Evolutionary conservation across 2,113 vertebrate genomes (phyloP).

Genomic region (Setophaga coronata): DNA sequence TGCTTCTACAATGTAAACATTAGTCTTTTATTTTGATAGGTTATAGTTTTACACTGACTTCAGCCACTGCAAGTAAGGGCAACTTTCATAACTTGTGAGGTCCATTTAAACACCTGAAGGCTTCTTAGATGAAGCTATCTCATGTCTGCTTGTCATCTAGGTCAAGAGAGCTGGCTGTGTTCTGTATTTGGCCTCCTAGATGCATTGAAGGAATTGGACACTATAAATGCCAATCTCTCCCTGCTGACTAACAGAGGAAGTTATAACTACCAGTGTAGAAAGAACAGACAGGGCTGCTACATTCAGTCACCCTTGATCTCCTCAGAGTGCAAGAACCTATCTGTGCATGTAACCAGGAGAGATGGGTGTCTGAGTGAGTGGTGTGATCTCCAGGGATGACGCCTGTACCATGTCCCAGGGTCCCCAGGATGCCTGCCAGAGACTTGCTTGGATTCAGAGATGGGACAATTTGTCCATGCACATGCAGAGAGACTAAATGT

Average conservation of each 20-base stretch:
- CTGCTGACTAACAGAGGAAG: not conserved
- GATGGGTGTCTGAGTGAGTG: not conserved
- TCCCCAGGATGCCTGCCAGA: not conserved
- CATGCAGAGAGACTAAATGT: not conserved
- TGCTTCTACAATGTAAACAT: not conserved
- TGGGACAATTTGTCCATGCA: not conserved
- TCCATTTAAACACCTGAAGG: not conserved
- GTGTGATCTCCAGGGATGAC: not conserved
- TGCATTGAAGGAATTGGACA: not conserved
- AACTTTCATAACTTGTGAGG: not conserved
- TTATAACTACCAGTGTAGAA: not conserved
- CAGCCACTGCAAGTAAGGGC: not conserved
- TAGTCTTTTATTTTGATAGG: not conserved
- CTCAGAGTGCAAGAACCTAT: not conserved
- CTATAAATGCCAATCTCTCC: not conserved
- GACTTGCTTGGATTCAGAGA: not conserved
- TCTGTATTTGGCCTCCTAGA: not conserved
- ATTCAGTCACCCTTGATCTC: not conserved
- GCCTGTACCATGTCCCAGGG: fast-evolving
- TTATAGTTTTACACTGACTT: not conserved
- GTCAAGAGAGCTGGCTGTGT: not conserved
- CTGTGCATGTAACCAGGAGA: not conserved
- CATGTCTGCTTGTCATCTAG: not conserved
- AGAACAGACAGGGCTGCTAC: not conserved
- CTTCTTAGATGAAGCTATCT: not conserved